A percentile compares a stretch with the other conserved stretches of the same genome.
phyloP scores from a whole-genome alignment of 1,140 invertebrate genomes.

The Copidosoma floridanum region DNA sequence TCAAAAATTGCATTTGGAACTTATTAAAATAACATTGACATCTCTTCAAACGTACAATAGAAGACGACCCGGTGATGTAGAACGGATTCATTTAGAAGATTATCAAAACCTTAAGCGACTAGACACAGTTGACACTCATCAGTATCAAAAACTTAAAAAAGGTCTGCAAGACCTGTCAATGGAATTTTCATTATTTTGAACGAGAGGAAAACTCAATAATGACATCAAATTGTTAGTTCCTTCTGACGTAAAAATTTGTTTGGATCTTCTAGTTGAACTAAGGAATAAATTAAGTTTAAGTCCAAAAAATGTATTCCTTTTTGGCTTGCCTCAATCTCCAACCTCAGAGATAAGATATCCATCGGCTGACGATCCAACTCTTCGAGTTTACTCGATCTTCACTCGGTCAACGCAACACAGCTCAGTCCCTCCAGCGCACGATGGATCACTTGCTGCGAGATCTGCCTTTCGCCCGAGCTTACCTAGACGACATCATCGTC shows the following conservation, averaged over 20 bases:
- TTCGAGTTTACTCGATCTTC: too few species aligned
- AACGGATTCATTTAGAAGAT: slow-evolving; percentile 16
- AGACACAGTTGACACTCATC: slow-evolving; percentile 9
- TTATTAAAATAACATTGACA: slow-evolving; percentile 9
- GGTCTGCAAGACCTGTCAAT: not conserved
- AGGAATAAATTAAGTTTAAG: not conserved
- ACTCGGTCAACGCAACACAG: too few species aligned
- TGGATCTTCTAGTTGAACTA: not conserved
- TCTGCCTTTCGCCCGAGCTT: too few species aligned
- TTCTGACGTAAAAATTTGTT: not conserved
- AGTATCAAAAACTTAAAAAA: slow-evolving; percentile 8
- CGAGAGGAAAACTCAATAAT: slow-evolving; percentile 19
- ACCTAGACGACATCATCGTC: too few species aligned
- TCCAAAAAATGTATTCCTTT: slow-evolving; percentile 5
- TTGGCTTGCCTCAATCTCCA: not conserved
- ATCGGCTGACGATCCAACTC: too few species aligned
- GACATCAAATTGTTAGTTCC: slow-evolving; percentile 12
- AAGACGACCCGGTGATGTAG: slow-evolving; percentile 18
- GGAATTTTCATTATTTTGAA: slow-evolving; percentile 12
- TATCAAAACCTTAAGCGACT: slow-evolving; percentile 1
- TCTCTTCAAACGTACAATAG: slow-evolving; percentile 25
- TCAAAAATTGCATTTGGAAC: not conserved
- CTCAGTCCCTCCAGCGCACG: too few species aligned
- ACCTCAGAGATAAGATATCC: not conserved
- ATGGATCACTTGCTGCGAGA: too few species aligned